A percentile compares a stretch with the other conserved stretches of the same genome.
These are phyloP conservation scores for Cephalopterus ornatus DNA, from an alignment of 2,113 vertebrate genomes.

Conservation along the genomic window DNA sequence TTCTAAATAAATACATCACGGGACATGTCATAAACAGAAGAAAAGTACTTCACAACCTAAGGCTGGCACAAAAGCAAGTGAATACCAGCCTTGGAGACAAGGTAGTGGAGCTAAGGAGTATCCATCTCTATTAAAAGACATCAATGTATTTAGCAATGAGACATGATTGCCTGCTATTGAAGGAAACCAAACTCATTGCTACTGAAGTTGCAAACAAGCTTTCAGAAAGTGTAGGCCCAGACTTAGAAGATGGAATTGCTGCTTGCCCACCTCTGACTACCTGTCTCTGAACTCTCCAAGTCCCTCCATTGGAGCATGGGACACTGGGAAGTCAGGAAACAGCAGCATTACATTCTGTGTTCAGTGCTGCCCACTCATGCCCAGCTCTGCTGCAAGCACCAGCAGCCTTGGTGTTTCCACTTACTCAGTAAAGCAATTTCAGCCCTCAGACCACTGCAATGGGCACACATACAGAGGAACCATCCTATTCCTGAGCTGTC, in stretches of 20 bases:
- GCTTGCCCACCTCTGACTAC: neutral
- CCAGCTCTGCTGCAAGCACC: neutral
- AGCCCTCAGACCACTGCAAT: fast-evolving
- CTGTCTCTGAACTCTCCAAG: neutral
- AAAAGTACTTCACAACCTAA: neutral
- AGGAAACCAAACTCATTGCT: neutral
- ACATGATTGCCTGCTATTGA: neutral
- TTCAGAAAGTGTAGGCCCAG: neutral
- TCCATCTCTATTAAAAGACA: neutral
- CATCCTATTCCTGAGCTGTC: neutral
- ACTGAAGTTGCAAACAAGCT: neutral
- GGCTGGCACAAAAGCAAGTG: neutral
- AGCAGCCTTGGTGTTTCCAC: neutral
- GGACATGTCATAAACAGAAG: neutral
- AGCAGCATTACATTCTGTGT: neutral
- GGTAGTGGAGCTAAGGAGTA: neutral
- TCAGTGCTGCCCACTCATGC: neutral
- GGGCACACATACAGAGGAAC: neutral
- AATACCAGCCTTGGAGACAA: neutral
- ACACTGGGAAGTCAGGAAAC: neutral
- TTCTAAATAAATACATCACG: neutral
- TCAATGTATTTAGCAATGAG: neutral
- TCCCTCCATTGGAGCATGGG: neutral
- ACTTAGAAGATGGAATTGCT: neutral
- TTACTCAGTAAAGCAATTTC: neutral